These are phyloP conservation scores for Herpetotheres cachinnans DNA, from an alignment of 2,113 vertebrate genomes.

Conservation along the genomic window DNA sequence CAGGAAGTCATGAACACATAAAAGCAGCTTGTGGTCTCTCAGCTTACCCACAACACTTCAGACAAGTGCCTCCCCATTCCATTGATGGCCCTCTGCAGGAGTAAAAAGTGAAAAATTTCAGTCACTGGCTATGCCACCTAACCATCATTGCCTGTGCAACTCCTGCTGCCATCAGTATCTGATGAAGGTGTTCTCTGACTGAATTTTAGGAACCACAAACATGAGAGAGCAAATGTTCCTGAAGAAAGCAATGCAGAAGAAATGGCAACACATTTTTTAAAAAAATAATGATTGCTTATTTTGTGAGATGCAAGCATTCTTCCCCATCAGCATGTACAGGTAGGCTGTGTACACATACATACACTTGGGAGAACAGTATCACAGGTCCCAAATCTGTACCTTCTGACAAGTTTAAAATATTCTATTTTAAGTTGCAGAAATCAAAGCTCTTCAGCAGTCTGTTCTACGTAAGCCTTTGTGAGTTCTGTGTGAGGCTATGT, in stretches of 20 bases:
- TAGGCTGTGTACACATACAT: neutral
- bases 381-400: neutral
- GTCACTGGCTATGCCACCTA: neutral
- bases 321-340: neutral
- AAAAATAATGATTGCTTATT: neutral
- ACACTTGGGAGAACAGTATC: neutral
- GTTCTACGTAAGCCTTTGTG: neutral
- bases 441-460: neutral
- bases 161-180: neutral
- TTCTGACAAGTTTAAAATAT: neutral
- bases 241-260: neutral
- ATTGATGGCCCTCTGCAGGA: neutral
- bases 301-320: neutral
- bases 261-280: neutral
- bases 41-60: neutral
- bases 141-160: neutral
- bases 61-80: rapidly evolving
- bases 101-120: neutral
- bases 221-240: neutral
- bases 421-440: neutral
- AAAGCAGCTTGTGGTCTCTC: neutral
- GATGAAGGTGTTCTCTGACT: neutral
- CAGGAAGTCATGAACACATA: neutral
- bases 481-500: neutral
- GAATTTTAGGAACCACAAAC: neutral